Evolutionary conservation across 2,113 vertebrate genomes (phyloP).

Genomic region (Tinamus guttatus): DNA sequence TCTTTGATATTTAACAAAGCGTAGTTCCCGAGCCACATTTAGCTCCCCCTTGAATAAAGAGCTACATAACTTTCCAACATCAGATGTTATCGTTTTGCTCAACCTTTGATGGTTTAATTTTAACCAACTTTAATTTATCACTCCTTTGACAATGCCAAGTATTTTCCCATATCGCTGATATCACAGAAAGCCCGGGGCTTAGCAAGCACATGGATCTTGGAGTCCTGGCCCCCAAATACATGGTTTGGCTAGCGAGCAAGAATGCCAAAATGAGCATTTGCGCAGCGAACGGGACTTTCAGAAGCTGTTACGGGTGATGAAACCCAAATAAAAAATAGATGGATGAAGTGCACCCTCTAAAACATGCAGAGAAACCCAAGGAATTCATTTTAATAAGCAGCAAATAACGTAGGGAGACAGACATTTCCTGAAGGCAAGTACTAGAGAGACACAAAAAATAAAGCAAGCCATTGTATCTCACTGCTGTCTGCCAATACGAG

Average conservation of each 20-base stretch:
- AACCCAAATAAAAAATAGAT: conserved; percentile 42
- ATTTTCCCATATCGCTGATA: neutral
- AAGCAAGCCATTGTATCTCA: neutral
- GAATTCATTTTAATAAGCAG: neutral
- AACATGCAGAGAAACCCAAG: neutral
- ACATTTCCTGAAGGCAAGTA: conserved; percentile 22
- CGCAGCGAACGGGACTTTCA: neutral
- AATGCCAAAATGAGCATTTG: neutral
- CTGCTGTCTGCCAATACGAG: neutral
- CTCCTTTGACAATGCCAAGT: neutral
- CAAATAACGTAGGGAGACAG: conserved; percentile 34
- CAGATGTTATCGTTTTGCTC: neutral
- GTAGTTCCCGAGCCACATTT: neutral
- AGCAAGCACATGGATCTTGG: neutral
- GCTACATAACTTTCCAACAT: neutral
- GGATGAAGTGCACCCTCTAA: neutral
- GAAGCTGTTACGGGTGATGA: neutral
- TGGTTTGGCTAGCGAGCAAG: neutral
- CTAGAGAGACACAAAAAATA: neutral
- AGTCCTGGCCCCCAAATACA: neutral
- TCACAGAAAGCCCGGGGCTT: neutral
- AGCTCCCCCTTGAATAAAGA: neutral
- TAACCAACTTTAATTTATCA: neutral
- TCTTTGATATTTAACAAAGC: neutral
- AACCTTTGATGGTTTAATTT: neutral